Evolutionary conservation across 2,797 vertebrate species (phyloP).

Genomic region (Aldrovandia affinis): DNA sequence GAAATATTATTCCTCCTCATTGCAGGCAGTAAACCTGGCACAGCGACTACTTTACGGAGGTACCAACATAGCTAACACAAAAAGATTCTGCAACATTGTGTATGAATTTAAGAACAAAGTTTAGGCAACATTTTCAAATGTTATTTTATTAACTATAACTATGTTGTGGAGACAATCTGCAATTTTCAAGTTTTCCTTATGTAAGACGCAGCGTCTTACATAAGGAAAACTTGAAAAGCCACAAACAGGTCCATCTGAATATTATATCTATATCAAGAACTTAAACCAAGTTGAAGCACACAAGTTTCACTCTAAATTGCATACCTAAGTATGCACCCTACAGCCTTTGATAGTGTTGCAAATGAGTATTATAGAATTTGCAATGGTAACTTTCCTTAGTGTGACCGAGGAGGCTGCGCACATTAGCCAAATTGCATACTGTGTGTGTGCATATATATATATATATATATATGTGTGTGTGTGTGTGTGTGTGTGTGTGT

Average conservation of each 20-base stretch:
- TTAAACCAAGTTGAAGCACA: background rate
- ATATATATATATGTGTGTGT: constrained; percentile 22
- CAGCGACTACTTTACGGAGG: background rate
- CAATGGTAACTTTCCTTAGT: background rate
- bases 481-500: constrained; percentile 14
- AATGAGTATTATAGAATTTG: background rate
- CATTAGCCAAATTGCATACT: constrained; percentile 54
- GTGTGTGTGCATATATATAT: constrained; percentile 32
- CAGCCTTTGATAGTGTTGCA: background rate
- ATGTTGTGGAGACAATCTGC: background rate
- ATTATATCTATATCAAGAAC: no score
- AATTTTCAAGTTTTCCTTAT: no score
- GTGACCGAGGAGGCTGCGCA: background rate
- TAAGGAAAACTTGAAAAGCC: background rate
- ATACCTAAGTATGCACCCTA: background rate
- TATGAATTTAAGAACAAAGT: background rate
- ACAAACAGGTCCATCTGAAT: background rate
- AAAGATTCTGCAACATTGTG: background rate
- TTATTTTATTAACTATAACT: background rate
- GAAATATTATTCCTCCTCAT: background rate
- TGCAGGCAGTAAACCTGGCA: background rate
- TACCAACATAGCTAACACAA: background rate
- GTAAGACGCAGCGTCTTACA: background rate
- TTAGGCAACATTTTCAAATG: background rate
- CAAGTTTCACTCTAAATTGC: background rate